Conservation (phyloP, 2,888 invertebrate species). For the Beris chalybata region DNA sequence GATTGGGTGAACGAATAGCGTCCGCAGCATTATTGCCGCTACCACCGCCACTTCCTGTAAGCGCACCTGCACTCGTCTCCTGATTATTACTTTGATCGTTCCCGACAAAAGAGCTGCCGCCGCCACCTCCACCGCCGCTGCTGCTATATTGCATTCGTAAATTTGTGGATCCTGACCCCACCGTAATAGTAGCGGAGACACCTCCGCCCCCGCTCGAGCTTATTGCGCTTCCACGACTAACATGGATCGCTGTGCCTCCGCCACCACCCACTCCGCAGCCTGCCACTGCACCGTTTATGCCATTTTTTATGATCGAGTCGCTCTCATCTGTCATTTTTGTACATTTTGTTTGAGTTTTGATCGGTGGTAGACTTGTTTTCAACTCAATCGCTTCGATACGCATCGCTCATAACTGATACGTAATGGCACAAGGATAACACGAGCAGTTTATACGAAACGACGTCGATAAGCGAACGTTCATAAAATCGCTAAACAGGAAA, state of each 20-base stretch:
- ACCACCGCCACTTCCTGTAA: conserved; percentile 7
- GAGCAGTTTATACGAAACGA: not conserved
- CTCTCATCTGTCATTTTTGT: conserved; percentile 68
- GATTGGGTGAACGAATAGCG: conserved; percentile 30
- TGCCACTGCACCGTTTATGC: conserved; percentile 62
- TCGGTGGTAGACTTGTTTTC: conserved; percentile 35
- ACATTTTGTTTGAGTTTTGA: conserved; percentile 70
- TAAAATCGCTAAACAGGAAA: not conserved
- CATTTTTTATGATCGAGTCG: conserved; percentile 66
- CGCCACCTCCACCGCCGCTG: not conserved
- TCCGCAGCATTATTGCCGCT: conserved; percentile 22
- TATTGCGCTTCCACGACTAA: conserved; percentile 34
- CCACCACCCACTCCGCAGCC: conserved; percentile 8
- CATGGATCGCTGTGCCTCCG: conserved; percentile 19
- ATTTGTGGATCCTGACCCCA: conserved; percentile 36
- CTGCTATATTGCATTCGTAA: conserved; percentile 21
- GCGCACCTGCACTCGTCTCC: conserved; percentile 35
- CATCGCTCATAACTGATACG: conserved; percentile 32
- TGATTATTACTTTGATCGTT: conserved; percentile 38
- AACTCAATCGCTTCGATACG: conserved; percentile 34
- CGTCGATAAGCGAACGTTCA: not conserved
- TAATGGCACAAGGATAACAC: conserved; percentile 18
- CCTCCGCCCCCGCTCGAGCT: conserved; percentile 37
- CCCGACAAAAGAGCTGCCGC: conserved; percentile 43
- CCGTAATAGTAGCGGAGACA: conserved; percentile 10